phyloP scores from a whole-genome alignment of 2,888 invertebrate species.

The Cyaniris semiargus region DNA sequence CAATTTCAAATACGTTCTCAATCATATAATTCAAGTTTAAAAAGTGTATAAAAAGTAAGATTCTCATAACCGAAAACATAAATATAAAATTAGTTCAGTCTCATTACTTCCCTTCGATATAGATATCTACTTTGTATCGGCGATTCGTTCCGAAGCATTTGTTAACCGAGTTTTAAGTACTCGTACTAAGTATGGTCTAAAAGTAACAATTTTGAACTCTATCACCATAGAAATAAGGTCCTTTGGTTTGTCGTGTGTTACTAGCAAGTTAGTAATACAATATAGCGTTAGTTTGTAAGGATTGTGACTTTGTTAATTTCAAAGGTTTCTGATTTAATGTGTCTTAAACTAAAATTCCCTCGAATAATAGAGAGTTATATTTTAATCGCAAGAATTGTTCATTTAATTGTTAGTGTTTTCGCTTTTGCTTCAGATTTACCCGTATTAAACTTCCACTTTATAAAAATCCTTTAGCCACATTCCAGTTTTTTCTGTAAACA shows the following conservation, averaged over 20 bases:
- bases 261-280: neutral
- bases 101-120: neutral
- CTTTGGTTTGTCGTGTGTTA: neutral
- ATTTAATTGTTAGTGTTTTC: too few relatives aligned
- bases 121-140: constrained; percentile 13
- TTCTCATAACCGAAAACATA: constrained; percentile 3
- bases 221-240: neutral
- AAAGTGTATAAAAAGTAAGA: neutral
- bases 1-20: neutral
- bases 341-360: neutral
- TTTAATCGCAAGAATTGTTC: neutral
- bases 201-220: neutral
- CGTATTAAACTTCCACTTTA: neutral
- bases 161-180: constrained; percentile 9
- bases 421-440: neutral
- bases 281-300: neutral
- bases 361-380: neutral
- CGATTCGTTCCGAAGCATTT: constrained; percentile 19
- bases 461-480: neutral
- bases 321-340: neutral
- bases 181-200: neutral
- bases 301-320: neutral
- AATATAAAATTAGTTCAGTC: constrained; percentile 27
- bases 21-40: neutral
- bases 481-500: too few relatives aligned